A percentile compares a stretch with the other conserved stretches of the same genome.
Conservation (phyloP, 2,888 invertebrate genomes). For the Hymenopus coronatus region DNA sequence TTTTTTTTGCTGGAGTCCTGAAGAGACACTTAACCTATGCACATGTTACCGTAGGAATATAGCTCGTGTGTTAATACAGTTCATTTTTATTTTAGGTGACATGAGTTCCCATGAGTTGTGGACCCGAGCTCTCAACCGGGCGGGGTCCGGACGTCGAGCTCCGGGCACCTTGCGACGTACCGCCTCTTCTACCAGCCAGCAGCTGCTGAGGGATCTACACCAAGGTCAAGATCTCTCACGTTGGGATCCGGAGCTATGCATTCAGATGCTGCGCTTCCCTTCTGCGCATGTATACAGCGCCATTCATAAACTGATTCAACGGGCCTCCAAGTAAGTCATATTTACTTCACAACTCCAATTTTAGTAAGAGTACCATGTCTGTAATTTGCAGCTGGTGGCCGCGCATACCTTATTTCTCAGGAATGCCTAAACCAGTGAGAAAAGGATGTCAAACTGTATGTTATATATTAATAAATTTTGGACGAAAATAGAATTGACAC, state of each 20-base stretch:
- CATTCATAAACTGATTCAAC: constrained; percentile 39
- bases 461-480: too few relatives aligned
- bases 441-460: too few relatives aligned
- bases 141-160: background rate
- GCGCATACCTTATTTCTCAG: too few relatives aligned
- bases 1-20: background rate
- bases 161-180: background rate
- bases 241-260: constrained; percentile 44
- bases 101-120: constrained; percentile 11
- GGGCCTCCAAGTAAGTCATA: constrained; percentile 37
- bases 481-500: too few relatives aligned
- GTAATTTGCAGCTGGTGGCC: too few relatives aligned
- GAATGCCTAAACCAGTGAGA: too few relatives aligned
- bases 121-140: background rate
- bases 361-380: too few relatives aligned
- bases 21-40: background rate
- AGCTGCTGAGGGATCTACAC: constrained; percentile 32
- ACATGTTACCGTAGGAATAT: background rate
- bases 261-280: constrained; percentile 42
- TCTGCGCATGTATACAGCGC: constrained; percentile 42
- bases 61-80: background rate
- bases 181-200: background rate
- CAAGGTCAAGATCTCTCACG: constrained; percentile 30
- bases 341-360: too few relatives aligned
- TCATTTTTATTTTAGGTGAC: background rate